Conservation (phyloP, 2,113 vertebrate species). For the Oreochromis aureus region DNA sequence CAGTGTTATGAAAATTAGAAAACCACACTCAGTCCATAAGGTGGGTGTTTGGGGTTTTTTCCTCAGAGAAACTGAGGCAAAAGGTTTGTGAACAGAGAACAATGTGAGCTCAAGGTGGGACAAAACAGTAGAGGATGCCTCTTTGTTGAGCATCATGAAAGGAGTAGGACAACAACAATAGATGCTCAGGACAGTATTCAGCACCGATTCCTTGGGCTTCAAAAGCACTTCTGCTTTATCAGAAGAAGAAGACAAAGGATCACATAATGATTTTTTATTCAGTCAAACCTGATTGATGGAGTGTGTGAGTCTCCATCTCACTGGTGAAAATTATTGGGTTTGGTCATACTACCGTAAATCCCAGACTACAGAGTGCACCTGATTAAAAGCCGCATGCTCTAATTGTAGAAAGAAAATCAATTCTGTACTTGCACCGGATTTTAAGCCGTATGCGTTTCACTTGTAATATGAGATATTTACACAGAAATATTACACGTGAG, state of each 20-base stretch:
- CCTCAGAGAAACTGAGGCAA: background rate
- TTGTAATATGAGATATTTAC: too few relatives aligned
- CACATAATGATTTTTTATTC: background rate
- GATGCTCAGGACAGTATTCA: background rate
- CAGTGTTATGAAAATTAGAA: background rate
- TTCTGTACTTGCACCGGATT: too few relatives aligned
- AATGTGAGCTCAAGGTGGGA: background rate
- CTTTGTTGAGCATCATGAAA: background rate
- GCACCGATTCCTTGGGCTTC: background rate
- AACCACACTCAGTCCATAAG: background rate
- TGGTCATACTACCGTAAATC: background rate
- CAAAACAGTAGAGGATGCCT: background rate
- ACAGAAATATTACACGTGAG: too few relatives aligned
- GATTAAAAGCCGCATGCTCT: too few relatives aligned
- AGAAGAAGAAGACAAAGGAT: background rate
- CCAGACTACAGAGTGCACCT: too few relatives aligned
- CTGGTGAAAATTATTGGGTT: background rate
- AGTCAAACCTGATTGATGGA: background rate
- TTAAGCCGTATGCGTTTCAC: too few relatives aligned
- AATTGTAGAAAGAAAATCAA: too few relatives aligned
- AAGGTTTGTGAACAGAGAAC: background rate
- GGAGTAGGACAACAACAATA: background rate
- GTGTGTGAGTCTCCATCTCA: background rate
- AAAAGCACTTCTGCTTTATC: background rate
- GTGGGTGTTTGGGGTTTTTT: accelerated